Evolutionary conservation across 2,888 invertebrate species (phyloP), one percentile per base, ranked within the genome.

Genomic region (Lasioglossum vierecki): DNA sequence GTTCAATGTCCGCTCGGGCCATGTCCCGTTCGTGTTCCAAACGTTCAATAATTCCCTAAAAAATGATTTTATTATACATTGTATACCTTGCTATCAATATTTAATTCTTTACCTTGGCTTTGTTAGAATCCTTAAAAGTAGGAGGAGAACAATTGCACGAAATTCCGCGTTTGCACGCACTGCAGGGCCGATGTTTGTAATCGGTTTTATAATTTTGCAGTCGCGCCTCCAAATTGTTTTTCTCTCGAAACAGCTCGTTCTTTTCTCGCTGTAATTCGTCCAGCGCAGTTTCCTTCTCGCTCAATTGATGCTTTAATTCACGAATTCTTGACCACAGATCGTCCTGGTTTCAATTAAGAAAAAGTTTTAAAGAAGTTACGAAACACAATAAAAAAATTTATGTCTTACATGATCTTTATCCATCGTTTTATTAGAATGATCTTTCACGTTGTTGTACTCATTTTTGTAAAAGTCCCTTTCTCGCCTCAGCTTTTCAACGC

Each of bases 21-120:
- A 95, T 89, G 90, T 97, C 96, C 66, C 96, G 95, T 93, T 97
- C 97, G 49, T 95, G 94, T 91, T 95, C 95, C 66, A 95, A 89
- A 83, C 95, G 94, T 88, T 95, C 95, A 41, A 95, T 89, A 53
- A 88, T 90, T 11, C 92, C 86, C 96, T 96, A 39, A 72, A 76
- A 30, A n/a, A 30, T 2, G 1, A 9, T 22, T 46, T 30, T 22
- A 26, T 80, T 53, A 18, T 66, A 66, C 18, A 53, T 8, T 44
- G 9, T 15, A 30, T 5, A 76, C 30, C 60, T 49, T 35, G 5
- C 30, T 22, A 26, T 22, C 53, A 63, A 41, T 26, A 30, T 77
- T 71, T 53, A 9, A 80, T 70, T 75, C 11, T 49, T 74, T 78
- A 91, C 92, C 85, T 92, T 91, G 0, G 88, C 79, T 49, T 89